Base-by-base conservation (phyloP, 2,888 invertebrate genomes). In the Notodromas monacha region DNA sequence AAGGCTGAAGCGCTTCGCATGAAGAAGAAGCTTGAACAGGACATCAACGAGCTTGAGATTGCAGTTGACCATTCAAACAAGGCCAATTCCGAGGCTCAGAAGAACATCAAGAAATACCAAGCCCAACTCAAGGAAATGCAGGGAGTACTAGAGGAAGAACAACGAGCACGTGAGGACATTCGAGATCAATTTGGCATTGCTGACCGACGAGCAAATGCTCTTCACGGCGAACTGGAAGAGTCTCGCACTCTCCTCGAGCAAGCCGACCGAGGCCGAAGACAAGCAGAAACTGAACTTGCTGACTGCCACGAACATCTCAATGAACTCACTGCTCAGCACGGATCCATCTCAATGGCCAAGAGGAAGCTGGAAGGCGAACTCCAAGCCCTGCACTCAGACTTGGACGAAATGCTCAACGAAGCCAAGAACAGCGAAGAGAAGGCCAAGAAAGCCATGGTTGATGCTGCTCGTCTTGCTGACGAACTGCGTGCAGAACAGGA, bases 1-100 rank as follows among this genome's bases (percentile, higher is more conserved):
- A 92, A 89, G 61, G 81, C 84, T 62, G 96, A 96, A 65, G 89
- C 92, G 42, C 68, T 92, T 46, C 74, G 89, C 61, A 79, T 92
- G 76, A 96, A 96, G 74, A 96, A 96, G 77, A 96, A 96, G 63
- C 65, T 96, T 50, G 96, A 96, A 58, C 76, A 79, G 45, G 92
- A 96, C 63, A 92, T 96, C 63, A 92, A 92, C 55, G 92, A 96
- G 58, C 65, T 96, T 38, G 92, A 96, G 55, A 86, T 92, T 45
- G 86, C 86, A 47, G 61, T 96, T 52, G 92, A 96, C 59, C 84
- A 84, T 55, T 84, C 92, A 50, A 92, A 92, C 67, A 81, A 86
- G 57, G 46, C 46, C 33, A 51, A 51, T 34, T 52, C 53, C 30
- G 56, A 56, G 36, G 45, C 52, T 16, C 55, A 60, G 42, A 58